Evolutionary conservation across 2,797 vertebrate genomes (phyloP).

Genomic region (Sylvia borin): DNA sequence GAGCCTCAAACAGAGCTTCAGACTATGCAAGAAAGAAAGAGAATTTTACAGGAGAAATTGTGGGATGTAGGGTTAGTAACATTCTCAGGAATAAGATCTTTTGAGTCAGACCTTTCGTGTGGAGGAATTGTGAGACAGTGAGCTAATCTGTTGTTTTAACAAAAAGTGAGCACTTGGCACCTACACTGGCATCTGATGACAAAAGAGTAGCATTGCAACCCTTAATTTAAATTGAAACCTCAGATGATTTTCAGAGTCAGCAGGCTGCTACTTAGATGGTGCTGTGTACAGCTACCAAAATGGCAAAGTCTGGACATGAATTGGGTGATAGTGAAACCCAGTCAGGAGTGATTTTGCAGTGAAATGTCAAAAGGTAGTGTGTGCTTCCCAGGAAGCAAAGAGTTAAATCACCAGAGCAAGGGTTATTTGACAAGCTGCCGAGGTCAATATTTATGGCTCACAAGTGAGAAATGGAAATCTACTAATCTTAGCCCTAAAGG

Average conservation of each 20-base stretch:
- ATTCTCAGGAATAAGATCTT: neutral
- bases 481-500: neutral
- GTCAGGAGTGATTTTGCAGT: neutral
- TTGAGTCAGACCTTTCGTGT: neutral
- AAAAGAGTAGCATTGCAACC: neutral
- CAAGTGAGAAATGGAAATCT: neutral
- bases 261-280: rapidly evolving
- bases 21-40: neutral
- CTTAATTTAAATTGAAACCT: neutral
- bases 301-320: neutral
- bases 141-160: rapidly evolving
- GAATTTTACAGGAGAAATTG: neutral
- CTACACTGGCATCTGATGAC: neutral
- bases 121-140: neutral
- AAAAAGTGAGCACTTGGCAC: rapidly evolving
- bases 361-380: rapidly evolving
- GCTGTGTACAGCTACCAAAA: neutral
- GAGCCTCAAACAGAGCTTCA: neutral
- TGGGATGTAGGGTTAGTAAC: neutral
- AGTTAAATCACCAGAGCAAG: neutral
- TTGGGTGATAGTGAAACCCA: neutral
- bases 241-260: neutral
- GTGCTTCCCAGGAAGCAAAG: neutral
- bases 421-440: neutral
- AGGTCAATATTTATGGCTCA: neutral